Percentiles rank a stretch among this genome's conserved stretches.
These are phyloP conservation scores for Mastomys coucha DNA, from an alignment of 2,113 vertebrate genomes.

Conservation along the genomic window DNA sequence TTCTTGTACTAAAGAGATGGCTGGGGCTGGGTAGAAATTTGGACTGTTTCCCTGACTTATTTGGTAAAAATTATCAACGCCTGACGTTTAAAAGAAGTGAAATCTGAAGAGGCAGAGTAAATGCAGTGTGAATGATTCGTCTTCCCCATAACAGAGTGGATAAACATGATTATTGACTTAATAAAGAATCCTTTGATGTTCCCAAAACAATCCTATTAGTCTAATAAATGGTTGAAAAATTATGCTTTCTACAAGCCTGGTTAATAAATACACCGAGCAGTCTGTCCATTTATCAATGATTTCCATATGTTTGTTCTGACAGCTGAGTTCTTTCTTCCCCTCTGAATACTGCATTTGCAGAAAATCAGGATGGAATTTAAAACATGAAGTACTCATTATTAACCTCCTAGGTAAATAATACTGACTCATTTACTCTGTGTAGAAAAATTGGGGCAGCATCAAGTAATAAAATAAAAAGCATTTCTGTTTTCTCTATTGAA, in stretches of 20 bases:
- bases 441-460: conserved; percentile 65
- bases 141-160: conserved; percentile 72
- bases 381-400: conserved; percentile 81
- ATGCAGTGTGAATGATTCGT: conserved; percentile 75
- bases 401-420: conserved; percentile 79
- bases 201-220: conserved; percentile 77
- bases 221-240: conserved; percentile 84
- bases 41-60: conserved; percentile 44
- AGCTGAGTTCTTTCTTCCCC: conserved; percentile 75
- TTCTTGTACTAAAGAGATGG: not conserved
- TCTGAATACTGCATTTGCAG: conserved; percentile 78
- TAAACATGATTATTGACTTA: conserved; percentile 79
- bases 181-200: conserved; percentile 77
- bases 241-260: conserved; percentile 76
- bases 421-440: conserved; percentile 54
- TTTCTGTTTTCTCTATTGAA: conserved; percentile 5
- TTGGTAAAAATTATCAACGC: conserved; percentile 79
- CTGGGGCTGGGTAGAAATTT: conserved; percentile 62
- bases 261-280: conserved; percentile 72
- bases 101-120: conserved; percentile 75
- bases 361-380: conserved; percentile 85
- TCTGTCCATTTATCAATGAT: conserved; percentile 83
- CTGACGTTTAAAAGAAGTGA: conserved; percentile 76
- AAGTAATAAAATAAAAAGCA: conserved; percentile 37
- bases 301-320: conserved; percentile 82